A percentile compares a stretch with the other conserved stretches of the same genome.
Conservation (phyloP, 2,797 vertebrate genomes). For the Typhlichthys eigenmanni region DNA sequence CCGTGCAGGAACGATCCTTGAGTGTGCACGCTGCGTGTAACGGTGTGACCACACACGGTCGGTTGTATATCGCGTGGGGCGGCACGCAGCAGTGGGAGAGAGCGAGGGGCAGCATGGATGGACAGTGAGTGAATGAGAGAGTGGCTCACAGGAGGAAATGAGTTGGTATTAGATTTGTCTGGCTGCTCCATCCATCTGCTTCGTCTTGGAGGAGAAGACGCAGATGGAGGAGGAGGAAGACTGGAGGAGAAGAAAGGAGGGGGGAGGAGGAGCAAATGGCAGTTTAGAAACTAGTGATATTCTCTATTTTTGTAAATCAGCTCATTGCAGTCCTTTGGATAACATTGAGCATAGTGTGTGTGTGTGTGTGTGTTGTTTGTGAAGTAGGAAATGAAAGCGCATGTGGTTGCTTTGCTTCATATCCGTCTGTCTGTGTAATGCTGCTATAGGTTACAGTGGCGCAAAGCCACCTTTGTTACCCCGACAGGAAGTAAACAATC, state of each 20-base stretch:
- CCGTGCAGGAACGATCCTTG: no score
- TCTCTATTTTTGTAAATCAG: not conserved
- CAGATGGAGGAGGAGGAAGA: not conserved
- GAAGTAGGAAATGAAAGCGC: slow-evolving; percentile 4
- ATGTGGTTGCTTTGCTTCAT: slow-evolving; percentile 9
- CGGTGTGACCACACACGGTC: no score
- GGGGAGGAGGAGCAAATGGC: no score
- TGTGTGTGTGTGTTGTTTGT: slow-evolving; percentile 11
- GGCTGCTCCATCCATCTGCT: not conserved
- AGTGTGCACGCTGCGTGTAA: no score
- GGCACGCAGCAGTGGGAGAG: no score
- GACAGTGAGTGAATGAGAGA: not conserved
- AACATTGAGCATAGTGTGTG: not conserved
- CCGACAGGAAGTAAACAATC: slow-evolving; percentile 9
- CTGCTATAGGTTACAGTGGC: not conserved
- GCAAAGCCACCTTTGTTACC: not conserved
- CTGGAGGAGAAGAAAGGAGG: no score
- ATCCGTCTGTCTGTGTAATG: slow-evolving; percentile 3
- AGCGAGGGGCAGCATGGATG: not conserved
- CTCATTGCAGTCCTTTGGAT: not conserved
- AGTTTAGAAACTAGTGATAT: not conserved
- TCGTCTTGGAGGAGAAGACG: not conserved
- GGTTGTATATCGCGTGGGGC: no score
- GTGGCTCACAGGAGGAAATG: not conserved
- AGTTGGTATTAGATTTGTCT: not conserved